These are phyloP conservation scores for Mallotus villosus DNA, from an alignment of 2,797 vertebrate genomes.

Conservation along the genomic window DNA sequence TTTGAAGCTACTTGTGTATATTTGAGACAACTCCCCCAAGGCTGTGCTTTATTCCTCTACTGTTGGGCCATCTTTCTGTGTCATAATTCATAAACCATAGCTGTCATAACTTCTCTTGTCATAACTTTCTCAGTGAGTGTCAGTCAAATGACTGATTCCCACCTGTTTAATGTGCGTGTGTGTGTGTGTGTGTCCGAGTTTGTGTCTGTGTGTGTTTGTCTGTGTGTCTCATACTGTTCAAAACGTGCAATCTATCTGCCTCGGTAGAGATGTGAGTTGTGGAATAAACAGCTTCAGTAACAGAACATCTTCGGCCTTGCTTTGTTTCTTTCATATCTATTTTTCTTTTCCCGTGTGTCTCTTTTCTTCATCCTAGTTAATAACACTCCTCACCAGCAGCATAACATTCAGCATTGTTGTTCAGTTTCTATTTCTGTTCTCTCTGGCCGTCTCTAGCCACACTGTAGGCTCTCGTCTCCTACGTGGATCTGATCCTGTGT, in stretches of 20 bases:
- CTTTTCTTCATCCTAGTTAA: slow-evolving; percentile 51
- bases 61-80: slow-evolving; percentile 29
- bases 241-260: slow-evolving; percentile 57
- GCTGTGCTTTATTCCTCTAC: slow-evolving; percentile 31
- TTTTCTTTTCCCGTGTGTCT: slow-evolving; percentile 40
- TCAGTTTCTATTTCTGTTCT: neutral
- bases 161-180: slow-evolving; percentile 40
- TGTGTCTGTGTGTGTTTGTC: slow-evolving; percentile 28
- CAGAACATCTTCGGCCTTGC: slow-evolving; percentile 60
- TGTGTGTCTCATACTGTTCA: slow-evolving; percentile 42
- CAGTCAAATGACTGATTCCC: slow-evolving; percentile 39
- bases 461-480: neutral
- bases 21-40: slow-evolving; percentile 29
- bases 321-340: slow-evolving; percentile 62
- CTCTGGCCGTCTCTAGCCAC: neutral
- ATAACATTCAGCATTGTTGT: slow-evolving; percentile 49
- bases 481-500: neutral
- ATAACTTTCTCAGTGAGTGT: slow-evolving; percentile 37
- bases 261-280: slow-evolving; percentile 63
- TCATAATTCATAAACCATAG: slow-evolving; percentile 54
- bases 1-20: slow-evolving; percentile 12
- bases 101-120: slow-evolving; percentile 45
- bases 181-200: slow-evolving; percentile 28
- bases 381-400: slow-evolving; percentile 42
- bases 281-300: slow-evolving; percentile 69